Evolutionary conservation across 1,140 invertebrate genomes (phyloP), one percentile per base, ranked within the genome.

Genomic region (Cephus cinctus): DNA sequence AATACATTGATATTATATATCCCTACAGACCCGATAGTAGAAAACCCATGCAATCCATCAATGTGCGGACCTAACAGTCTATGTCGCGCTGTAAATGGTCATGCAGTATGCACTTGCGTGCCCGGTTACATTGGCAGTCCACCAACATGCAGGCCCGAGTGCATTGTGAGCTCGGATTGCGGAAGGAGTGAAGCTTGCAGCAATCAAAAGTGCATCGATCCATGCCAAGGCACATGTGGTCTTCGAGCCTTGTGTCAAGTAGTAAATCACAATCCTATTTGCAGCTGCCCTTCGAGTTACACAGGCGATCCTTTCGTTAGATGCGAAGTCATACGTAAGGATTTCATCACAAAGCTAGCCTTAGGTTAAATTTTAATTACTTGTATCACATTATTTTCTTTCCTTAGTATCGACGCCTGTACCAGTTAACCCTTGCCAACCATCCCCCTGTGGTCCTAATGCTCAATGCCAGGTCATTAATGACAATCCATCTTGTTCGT

Each of bases 231-330:
- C 43, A 79, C 81, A 5, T 87, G 85, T 65, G 85, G 84, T 6
- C 66, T 80, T n/a, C 74, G 78, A 49, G 83, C 85, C 6, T 67
- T 75, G 43, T 87, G 85, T 62, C 66, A 76, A 54, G 81, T 84
- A 4, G 71, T 83, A 18, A 83, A 83, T 67, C 86, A 87, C 59
- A 80, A 81, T 61, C 81, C 84, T 4, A 81, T 84, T 47, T 87
- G 85, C 61, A 78, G 69, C 49, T 87, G 86, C 64, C 79, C 80
- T 41, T 62, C 70, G 12, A 75, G 76, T 47, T 80, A 78, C 50
- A 80, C 79, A 30, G 84, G 84, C 35, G 83, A 86, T 78, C 83
- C 85, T 41, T 85, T 84, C 63, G 70, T 71, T n/a, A 73, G 77
- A 69, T 85, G 83, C 58, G 48, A 68, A 30, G 61, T 68, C 41